Conservation (phyloP, 2,797 vertebrate genomes). For the Botia kubotai region DNA sequence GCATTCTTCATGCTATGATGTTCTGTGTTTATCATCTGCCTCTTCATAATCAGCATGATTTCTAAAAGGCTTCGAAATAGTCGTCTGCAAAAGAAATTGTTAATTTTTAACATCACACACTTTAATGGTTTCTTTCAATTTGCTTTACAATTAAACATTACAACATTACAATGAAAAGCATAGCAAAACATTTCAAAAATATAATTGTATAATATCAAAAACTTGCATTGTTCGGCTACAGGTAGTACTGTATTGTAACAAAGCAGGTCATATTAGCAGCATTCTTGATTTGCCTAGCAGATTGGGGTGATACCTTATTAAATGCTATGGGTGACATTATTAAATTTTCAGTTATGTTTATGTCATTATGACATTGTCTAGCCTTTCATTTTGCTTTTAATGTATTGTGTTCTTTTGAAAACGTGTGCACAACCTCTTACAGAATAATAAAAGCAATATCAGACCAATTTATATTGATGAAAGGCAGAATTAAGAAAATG, state of each 20-base stretch:
- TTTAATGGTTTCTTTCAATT: neutral
- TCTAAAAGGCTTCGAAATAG: constrained; percentile 3
- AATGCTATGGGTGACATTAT: neutral
- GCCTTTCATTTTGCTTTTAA: neutral
- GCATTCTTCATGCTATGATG: neutral
- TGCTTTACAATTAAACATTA: too few species aligned
- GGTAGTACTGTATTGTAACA: neutral
- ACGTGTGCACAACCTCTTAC: neutral
- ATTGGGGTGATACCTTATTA: neutral
- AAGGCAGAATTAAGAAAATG: neutral
- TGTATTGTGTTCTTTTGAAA: neutral
- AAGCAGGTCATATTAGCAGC: neutral
- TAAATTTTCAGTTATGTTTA: neutral
- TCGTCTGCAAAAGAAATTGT: neutral
- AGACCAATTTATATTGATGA: neutral
- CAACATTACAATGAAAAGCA: neutral
- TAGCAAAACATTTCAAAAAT: neutral
- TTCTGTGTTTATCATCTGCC: neutral
- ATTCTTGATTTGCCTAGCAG: neutral
- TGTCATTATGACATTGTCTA: neutral
- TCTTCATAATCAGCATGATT: neutral
- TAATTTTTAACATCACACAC: neutral
- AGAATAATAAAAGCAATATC: neutral
- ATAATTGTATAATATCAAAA: neutral
- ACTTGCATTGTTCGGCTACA: neutral